phyloP scores from a whole-genome alignment of 2,888 invertebrate species.

The Tetragonisca angustula region DNA sequence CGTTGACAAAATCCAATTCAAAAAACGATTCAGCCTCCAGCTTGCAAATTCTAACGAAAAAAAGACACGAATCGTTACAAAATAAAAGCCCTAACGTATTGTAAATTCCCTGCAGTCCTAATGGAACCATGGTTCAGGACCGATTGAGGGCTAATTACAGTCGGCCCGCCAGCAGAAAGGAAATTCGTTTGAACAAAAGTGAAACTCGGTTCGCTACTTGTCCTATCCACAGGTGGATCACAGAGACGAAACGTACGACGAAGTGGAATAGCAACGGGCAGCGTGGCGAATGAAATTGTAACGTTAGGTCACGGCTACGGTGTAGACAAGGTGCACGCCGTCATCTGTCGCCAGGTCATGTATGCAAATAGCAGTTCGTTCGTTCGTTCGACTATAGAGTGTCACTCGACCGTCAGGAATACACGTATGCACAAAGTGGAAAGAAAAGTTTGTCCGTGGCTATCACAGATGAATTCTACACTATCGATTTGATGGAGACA shows the following conservation, averaged over 20 bases:
- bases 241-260: not conserved
- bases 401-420: conserved; percentile 28
- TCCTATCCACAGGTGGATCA: not conserved
- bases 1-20: no score
- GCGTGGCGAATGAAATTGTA: conserved; percentile 16
- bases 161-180: not conserved
- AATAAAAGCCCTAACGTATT: no score
- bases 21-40: no score
- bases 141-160: not conserved
- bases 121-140: no score
- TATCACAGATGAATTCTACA: no score
- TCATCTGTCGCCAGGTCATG: not conserved
- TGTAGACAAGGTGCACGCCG: not conserved
- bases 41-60: no score
- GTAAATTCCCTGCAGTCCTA: no score
- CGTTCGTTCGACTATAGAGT: conserved; percentile 10
- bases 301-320: not conserved
- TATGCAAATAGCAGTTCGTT: conserved; percentile 28
- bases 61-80: no score
- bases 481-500: no score
- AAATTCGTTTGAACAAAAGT: not conserved
- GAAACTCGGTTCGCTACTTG: not conserved
- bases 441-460: no score
- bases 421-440: not conserved
- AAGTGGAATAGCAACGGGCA: not conserved